Base-by-base conservation (phyloP, 2,797 vertebrate species). In the Pelobates cultripes region DNA sequence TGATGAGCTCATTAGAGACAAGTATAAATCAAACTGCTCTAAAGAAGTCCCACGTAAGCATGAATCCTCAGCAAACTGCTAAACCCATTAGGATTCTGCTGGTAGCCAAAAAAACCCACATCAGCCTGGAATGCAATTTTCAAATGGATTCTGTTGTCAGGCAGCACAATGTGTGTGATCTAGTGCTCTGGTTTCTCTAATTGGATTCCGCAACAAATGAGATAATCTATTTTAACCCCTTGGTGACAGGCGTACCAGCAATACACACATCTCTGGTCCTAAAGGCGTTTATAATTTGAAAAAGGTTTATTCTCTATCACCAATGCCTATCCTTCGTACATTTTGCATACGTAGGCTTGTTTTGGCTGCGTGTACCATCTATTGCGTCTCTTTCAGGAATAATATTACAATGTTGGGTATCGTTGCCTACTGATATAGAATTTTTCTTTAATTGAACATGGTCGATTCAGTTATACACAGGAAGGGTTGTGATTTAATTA, bases 391-490 rank as follows among this genome's bases (percentile, higher is more conserved):
- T 44, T 15, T 15, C 42, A 12, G 41, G 45, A 40, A 74, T 68
- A 57, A 12, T 1, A n/a, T 60, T 70, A 41, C 79, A 74, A n/a
- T 45, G 28, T 70, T 41, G n/a, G n/a, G 78, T 67, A 14, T 42
- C 70, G 53, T 7, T 60, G 40, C 41, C 43, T 66, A 28, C 41
- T 28, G 71, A 43, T 60, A 17, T 80, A 15, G 51, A 17, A 17
- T 40, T 80, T 41, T 75, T 63, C n/a, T 61, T 28, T 28, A 10
- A 73, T 55, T 43, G 51, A 4, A 78, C 43, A 57, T 45, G 60
- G 47, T 3, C 64, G 8, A 12, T 47, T 51, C 47, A 6, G 47
- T 51, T 51, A 51, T 51, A 51, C 47, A 28, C 28, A 28, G 28
- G 28, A 1, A 28, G 28, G 28, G 28, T 28, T 28, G 28, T 28